phyloP scores from a whole-genome alignment of 2,797 vertebrate genomes.

The Tangara arthus region DNA sequence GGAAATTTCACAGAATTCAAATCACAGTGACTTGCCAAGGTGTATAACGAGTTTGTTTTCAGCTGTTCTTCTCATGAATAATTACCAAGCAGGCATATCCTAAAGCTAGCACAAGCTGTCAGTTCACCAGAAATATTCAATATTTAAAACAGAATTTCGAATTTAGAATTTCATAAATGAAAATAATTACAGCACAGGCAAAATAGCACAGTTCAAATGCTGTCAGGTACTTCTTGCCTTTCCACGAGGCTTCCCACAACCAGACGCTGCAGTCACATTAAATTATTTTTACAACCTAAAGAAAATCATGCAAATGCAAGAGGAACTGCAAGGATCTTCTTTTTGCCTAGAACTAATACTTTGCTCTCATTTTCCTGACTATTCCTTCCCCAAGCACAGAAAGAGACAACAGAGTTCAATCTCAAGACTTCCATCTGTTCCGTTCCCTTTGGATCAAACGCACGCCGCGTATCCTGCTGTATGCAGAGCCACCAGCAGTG shows the following conservation, averaged over 20 bases:
- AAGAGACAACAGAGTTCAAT: neutral
- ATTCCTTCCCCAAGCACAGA: slow-evolving; percentile 17
- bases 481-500: rapidly evolving
- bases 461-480: rapidly evolving
- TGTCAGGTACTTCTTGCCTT: slow-evolving; percentile 16
- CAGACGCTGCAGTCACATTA: neutral
- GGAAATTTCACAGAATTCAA: slow-evolving; percentile 81
- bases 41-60: slow-evolving; percentile 87
- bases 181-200: slow-evolving; percentile 78
- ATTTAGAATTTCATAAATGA: slow-evolving; percentile 80
- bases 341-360: neutral
- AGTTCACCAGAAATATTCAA: slow-evolving; percentile 84
- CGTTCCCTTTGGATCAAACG: neutral
- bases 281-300: slow-evolving; percentile 38
- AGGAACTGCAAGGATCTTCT: neutral
- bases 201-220: slow-evolving; percentile 65
- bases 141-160: slow-evolving; percentile 83
- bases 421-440: neutral
- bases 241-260: slow-evolving; percentile 11
- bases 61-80: slow-evolving; percentile 87
- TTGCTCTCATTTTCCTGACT: slow-evolving; percentile 28
- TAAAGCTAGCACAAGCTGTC: slow-evolving; percentile 88
- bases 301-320: neutral
- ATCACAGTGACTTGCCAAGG: slow-evolving; percentile 79
- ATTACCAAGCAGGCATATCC: slow-evolving; percentile 84